Evolutionary conservation across 2,113 vertebrate species (phyloP).

Genomic region (Cynoglossus semilaevis): DNA sequence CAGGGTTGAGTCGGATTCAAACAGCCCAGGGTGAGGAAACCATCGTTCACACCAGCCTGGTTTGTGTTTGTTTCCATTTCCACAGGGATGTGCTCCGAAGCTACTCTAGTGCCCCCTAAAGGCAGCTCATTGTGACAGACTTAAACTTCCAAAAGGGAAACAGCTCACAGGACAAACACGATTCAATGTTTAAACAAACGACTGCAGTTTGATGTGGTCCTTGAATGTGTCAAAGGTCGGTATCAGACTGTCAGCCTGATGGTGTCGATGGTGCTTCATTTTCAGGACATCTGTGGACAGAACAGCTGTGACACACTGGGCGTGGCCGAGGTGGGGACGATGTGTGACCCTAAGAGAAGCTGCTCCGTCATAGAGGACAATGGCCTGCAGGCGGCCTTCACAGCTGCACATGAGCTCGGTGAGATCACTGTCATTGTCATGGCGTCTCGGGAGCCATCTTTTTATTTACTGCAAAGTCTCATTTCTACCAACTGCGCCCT

Average conservation of each 20-base stretch:
- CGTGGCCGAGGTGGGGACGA: slow-evolving; percentile 90
- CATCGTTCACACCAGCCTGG: slow-evolving; percentile 22
- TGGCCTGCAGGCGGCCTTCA: slow-evolving; percentile 92
- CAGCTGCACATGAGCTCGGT: slow-evolving; percentile 93
- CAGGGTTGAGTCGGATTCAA: slow-evolving; percentile 15
- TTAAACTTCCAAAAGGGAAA: too few relatives aligned
- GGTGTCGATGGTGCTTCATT: too few relatives aligned
- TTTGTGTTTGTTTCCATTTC: slow-evolving; percentile 47
- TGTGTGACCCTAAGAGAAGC: slow-evolving; percentile 94
- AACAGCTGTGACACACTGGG: slow-evolving; percentile 91
- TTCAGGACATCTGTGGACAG: slow-evolving; percentile 91
- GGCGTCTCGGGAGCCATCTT: background rate
- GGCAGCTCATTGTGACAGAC: too few relatives aligned
- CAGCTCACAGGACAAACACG: too few relatives aligned
- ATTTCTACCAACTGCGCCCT: background rate
- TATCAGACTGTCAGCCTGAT: too few relatives aligned
- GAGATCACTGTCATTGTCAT: slow-evolving; percentile 4
- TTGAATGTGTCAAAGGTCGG: too few relatives aligned
- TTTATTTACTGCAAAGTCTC: background rate
- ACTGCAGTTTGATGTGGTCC: too few relatives aligned
- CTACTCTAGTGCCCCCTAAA: slow-evolving; percentile 54
- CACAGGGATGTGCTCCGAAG: slow-evolving; percentile 33
- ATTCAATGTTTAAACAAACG: too few relatives aligned
- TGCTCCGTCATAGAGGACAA: slow-evolving; percentile 94
- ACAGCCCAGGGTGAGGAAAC: slow-evolving; percentile 16